Evolutionary conservation across 2,113 vertebrate genomes (phyloP), one percentile per base, ranked within the genome.

Genomic region (Megalops atlanticus): DNA sequence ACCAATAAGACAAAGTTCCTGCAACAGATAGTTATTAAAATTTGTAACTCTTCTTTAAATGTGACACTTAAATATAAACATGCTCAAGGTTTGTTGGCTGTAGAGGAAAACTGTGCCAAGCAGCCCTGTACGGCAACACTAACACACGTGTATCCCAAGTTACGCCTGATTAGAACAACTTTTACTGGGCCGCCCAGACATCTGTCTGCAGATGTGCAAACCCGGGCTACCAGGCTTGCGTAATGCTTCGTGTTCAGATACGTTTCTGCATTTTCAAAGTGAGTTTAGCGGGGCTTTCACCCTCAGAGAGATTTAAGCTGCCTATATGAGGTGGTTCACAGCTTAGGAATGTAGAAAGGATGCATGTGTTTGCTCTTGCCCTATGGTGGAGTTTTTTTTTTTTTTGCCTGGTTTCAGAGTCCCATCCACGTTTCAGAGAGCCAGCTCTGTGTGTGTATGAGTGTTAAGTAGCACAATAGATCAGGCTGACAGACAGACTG

Each of bases 61-160:
- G 41, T 21, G 33, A 49, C 76, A 82, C 72, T 39, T 49, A 79
- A 82, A 80, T 71, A 79, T 80, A 79, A 68, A 35, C 35, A 71
- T 15, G n/a, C 27, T 15, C 74, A 47, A 64, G 11, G 5, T 31
- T n/a, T 24, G 18, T 5, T 24, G n/a, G 21, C 52, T 4, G 52
- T 18, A 24, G 24, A 21, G 33, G 49, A 35, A 27, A 76, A 33
- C 45, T 14, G 15, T 16, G 54, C 4, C 18, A 4, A 7, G 54
- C 15, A 27, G 38, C 36, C 49, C 35, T 70, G 24, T 45, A 41
- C 31, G 4, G 24, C 24, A 10, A 10, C 6, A 2, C 54, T 1
- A 1, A 21, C 38, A 12, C 58, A 70, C 6, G 54, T 68, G 52
- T n/a, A 40, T 64, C 76, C 39, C 16, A 41, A 72, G 21, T 31